phyloP scores from a whole-genome alignment of 2,113 vertebrate genomes.

The Marmota monax region DNA sequence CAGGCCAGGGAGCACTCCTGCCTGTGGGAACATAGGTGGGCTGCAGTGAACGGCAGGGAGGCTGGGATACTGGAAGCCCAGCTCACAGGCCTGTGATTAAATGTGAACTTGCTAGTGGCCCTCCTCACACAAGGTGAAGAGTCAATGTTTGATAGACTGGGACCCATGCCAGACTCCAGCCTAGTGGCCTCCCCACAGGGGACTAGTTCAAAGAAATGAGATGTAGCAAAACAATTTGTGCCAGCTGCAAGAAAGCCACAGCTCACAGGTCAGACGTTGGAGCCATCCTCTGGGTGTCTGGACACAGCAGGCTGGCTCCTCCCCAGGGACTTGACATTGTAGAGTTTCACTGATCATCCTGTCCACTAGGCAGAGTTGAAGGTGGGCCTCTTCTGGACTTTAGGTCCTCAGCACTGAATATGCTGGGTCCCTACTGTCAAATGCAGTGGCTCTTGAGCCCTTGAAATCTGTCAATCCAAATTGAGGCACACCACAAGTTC shows the following conservation, averaged over 20 bases:
- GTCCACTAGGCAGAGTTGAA: neutral
- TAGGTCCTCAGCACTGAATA: neutral
- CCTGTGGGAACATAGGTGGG: neutral
- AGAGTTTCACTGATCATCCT: neutral
- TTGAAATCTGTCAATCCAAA: neutral
- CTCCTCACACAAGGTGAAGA: conserved; percentile 23
- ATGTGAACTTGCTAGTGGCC: conserved; percentile 44
- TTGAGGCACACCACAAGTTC: neutral
- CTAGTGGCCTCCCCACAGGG: conserved; percentile 1
- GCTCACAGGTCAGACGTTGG: neutral
- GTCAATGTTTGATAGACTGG: conserved; percentile 49
- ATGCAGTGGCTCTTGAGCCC: neutral
- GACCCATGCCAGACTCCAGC: neutral
- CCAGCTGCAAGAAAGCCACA: neutral
- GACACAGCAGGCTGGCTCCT: neutral
- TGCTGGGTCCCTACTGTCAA: neutral
- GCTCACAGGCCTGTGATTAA: conserved; percentile 35
- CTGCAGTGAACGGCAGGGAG: neutral
- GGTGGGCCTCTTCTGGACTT: neutral
- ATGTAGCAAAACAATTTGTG: neutral
- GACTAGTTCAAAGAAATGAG: conserved; percentile 65
- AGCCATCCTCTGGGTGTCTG: neutral
- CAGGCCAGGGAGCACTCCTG: neutral
- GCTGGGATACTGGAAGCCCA: neutral
- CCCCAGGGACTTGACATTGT: neutral